Evolutionary conservation across 2,113 vertebrate species (phyloP).

Genomic region (Pungitius pungitius): DNA sequence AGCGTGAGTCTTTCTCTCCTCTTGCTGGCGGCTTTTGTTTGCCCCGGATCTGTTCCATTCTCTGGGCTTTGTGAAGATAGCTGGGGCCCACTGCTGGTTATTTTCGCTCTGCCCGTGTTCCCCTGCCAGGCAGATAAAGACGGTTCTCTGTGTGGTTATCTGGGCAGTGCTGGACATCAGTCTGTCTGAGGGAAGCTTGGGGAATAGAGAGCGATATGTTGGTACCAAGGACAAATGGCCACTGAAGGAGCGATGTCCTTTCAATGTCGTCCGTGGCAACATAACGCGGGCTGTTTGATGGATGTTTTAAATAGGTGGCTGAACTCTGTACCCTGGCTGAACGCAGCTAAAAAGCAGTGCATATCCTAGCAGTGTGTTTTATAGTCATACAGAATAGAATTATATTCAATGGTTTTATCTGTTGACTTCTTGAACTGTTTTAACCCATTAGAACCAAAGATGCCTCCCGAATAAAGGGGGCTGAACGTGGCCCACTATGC

Average conservation of each 20-base stretch:
- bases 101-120: slow-evolving; percentile 59
- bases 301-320: slow-evolving; percentile 35
- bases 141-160: slow-evolving; percentile 68
- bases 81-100: slow-evolving; percentile 54
- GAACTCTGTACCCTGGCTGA: slow-evolving; percentile 7
- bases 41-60: slow-evolving; percentile 61
- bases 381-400: neutral
- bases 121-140: slow-evolving; percentile 74
- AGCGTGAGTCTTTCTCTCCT: slow-evolving; percentile 43
- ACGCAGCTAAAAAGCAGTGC: neutral
- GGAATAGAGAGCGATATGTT: slow-evolving; percentile 50
- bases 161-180: slow-evolving; percentile 47
- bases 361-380: neutral
- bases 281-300: slow-evolving; percentile 1
- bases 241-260: slow-evolving; percentile 47
- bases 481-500: neutral
- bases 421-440: neutral
- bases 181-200: slow-evolving; percentile 58
- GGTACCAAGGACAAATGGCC: slow-evolving; percentile 51
- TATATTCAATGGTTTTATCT: neutral
- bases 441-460: neutral
- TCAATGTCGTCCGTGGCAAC: slow-evolving; percentile 57
- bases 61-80: slow-evolving; percentile 64
- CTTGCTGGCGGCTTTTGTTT: slow-evolving; percentile 39
- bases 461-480: neutral